Conservation (phyloP, 2,888 invertebrate genomes). For the Dione juno region DNA sequence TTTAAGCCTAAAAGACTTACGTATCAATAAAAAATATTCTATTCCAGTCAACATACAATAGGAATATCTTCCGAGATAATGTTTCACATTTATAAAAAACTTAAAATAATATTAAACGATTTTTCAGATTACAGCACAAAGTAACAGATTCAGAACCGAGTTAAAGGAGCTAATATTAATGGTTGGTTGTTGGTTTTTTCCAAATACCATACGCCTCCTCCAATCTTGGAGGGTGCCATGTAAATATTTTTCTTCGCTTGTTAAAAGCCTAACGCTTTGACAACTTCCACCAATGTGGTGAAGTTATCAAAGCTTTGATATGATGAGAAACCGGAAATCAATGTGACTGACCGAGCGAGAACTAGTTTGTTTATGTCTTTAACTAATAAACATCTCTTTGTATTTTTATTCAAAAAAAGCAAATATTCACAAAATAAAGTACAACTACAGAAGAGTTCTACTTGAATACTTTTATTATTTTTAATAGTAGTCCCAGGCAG, state of each 20-base stretch:
- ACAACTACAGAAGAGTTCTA: not conserved
- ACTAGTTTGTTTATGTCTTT: not conserved
- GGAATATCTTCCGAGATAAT: too few relatives aligned
- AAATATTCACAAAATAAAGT: conserved; percentile 11
- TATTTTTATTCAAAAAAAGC: not conserved
- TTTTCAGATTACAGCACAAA: too few relatives aligned
- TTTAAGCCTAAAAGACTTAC: too few relatives aligned
- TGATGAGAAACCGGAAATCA: not conserved
- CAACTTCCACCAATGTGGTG: not conserved
- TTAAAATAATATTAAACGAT: too few relatives aligned
- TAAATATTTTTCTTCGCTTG: not conserved
- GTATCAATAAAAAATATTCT: too few relatives aligned
- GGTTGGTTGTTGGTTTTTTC: too few relatives aligned
- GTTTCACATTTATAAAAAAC: too few relatives aligned
- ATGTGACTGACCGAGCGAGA: not conserved
- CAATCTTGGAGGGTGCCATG: not conserved
- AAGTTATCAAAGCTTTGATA: too few relatives aligned
- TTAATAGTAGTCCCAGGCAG: conserved; percentile 19
- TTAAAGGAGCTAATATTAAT: too few relatives aligned
- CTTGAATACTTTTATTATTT: conserved; percentile 26
- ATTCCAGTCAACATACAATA: too few relatives aligned
- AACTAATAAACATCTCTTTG: conserved; percentile 2
- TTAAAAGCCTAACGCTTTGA: not conserved
- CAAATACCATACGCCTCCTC: too few relatives aligned
- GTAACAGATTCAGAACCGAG: too few relatives aligned